These are phyloP conservation scores for Semaprochilodus insignis DNA, from an alignment of 2,797 vertebrate genomes.

Conservation along the genomic window DNA sequence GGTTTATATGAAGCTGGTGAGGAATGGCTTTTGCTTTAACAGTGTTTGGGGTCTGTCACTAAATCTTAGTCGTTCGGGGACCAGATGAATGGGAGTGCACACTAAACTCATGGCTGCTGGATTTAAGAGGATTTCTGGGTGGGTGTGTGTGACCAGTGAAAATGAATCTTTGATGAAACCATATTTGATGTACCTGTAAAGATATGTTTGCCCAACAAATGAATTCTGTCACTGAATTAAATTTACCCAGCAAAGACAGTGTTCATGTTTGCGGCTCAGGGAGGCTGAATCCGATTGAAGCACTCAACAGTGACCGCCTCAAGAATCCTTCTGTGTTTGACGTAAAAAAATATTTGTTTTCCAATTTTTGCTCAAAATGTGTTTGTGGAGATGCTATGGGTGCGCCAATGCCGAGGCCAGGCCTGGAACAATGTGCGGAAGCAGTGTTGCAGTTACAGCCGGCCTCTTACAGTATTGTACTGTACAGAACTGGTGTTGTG, in stretches of 20 bases:
- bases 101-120: conserved; percentile 63
- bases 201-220: conserved; percentile 65
- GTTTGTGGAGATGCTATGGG: conserved; percentile 32
- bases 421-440: conserved; percentile 11
- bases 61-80: conserved; percentile 76
- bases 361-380: conserved; percentile 50
- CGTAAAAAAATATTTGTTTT: conserved; percentile 60
- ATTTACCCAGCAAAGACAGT: conserved; percentile 54
- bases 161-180: conserved; percentile 71
- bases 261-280: conserved; percentile 51
- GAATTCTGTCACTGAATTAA: conserved; percentile 64
- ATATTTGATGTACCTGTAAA: conserved; percentile 66
- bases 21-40: conserved; percentile 81
- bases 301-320: conserved; percentile 55
- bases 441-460: conserved; percentile 3
- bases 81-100: conserved; percentile 64
- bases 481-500: conserved; percentile 10
- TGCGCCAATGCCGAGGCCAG: conserved; percentile 26
- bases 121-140: conserved; percentile 67
- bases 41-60: conserved; percentile 77
- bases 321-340: conserved; percentile 56
- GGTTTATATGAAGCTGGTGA: conserved; percentile 81
- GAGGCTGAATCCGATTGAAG: conserved; percentile 47
- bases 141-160: conserved; percentile 67
- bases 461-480: not conserved